phyloP scores from a whole-genome alignment of 2,113 vertebrate genomes.

The Sula dactylatra region DNA sequence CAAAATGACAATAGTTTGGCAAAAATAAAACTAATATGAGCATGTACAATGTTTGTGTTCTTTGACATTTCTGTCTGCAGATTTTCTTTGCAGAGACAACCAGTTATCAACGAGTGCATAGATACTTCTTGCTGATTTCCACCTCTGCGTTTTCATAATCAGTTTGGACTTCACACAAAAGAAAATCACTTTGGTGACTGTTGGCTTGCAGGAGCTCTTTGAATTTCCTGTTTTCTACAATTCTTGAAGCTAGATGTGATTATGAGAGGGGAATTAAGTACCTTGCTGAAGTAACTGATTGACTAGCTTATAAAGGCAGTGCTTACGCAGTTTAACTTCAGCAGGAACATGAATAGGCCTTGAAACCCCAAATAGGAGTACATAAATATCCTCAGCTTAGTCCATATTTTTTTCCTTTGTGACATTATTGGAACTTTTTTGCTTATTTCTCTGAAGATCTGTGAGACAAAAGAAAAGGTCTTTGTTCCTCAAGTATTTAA shows the following conservation, averaged over 20 bases:
- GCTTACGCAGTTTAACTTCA: not conserved
- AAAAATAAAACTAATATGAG: not conserved
- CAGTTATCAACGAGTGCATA: constrained; percentile 28
- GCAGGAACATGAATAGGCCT: not conserved
- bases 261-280: constrained; percentile 38
- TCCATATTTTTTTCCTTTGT: not conserved
- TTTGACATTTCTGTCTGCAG: constrained; percentile 36
- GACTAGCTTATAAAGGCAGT: not conserved
- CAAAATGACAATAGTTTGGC: not conserved
- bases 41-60: not conserved
- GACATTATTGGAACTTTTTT: not conserved
- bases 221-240: constrained; percentile 48
- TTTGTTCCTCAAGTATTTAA: not conserved
- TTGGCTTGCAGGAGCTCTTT: constrained; percentile 40
- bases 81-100: constrained; percentile 15
- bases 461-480: not conserved
- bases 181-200: constrained; percentile 46
- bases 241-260: constrained; percentile 44
- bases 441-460: not conserved
- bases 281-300: constrained; percentile 44
- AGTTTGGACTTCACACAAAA: constrained; percentile 54
- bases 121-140: constrained; percentile 52
- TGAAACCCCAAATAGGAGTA: not conserved
- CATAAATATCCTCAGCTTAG: not conserved
- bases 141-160: constrained; percentile 57